Percentiles rank a stretch among this genome's conserved stretches.
These are phyloP conservation scores for Temnothorax nylanderi DNA, from an alignment of 1,140 invertebrate species.

Conservation along the genomic window DNA sequence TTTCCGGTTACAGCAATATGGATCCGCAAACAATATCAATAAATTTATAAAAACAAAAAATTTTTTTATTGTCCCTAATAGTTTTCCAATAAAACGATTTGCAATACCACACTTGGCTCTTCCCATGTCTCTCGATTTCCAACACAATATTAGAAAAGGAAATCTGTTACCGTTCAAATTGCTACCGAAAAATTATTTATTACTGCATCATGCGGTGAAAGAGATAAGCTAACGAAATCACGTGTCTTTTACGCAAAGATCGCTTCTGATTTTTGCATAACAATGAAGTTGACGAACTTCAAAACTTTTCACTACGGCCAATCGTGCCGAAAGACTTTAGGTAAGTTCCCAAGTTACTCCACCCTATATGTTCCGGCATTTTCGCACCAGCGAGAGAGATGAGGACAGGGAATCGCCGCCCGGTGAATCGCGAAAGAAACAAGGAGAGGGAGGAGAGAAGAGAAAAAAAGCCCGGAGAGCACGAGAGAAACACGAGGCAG, in stretches of 20 bases:
- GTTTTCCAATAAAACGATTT: neutral
- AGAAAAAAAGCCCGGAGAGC: slow-evolving; percentile 69
- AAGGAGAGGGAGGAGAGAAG: slow-evolving; percentile 52
- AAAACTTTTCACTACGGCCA: neutral
- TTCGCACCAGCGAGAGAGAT: slow-evolving; percentile 50
- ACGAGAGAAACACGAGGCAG: slow-evolving; percentile 77
- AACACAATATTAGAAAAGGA: neutral
- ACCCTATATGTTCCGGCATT: slow-evolving; percentile 30
- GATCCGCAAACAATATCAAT: neutral
- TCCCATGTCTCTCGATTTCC: neutral
- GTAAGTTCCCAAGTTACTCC: slow-evolving; percentile 27
- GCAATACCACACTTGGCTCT: neutral
- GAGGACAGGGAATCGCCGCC: slow-evolving; percentile 24
- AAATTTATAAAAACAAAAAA: neutral
- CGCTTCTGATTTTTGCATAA: neutral
- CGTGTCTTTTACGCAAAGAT: neutral
- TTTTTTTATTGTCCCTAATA: neutral
- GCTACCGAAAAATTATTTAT: neutral
- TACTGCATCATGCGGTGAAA: neutral
- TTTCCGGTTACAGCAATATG: neutral
- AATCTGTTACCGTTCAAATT: neutral
- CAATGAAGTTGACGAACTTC: neutral
- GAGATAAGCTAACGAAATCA: neutral
- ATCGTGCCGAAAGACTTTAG: slow-evolving; percentile 3
- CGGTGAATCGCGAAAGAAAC: slow-evolving; percentile 65